Evolutionary conservation across 2,888 invertebrate species (phyloP).

Genomic region (Drosophila infuscata): DNA sequence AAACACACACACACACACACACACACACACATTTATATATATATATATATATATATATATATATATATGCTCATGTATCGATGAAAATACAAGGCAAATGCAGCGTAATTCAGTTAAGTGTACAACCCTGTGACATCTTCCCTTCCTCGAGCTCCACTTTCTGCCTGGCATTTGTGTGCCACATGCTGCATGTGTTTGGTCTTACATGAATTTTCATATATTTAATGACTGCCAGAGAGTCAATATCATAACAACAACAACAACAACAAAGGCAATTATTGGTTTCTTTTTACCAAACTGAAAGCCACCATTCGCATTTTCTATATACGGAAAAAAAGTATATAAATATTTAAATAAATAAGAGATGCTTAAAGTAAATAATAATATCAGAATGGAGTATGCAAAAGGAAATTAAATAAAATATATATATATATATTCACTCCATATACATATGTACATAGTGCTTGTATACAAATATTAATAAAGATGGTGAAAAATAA

Average conservation of each 20-base stretch:
- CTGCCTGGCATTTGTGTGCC: background rate
- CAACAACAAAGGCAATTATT: conserved; percentile 44
- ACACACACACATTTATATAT: background rate
- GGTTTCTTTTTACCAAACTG: conserved; percentile 38
- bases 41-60: background rate
- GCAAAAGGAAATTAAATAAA: conserved; percentile 22
- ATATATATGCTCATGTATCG: conserved; percentile 1
- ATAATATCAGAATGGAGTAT: conserved; percentile 8
- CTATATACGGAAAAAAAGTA: background rate
- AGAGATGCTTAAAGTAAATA: conserved; percentile 9
- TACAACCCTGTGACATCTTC: conserved; percentile 23
- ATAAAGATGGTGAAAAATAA: background rate
- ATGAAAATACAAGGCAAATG: conserved; percentile 21
- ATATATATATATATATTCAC: background rate
- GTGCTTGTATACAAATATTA: background rate
- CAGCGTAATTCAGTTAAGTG: conserved; percentile 71
- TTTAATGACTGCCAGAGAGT: conserved; percentile 69
- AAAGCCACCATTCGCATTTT: conserved; percentile 39
- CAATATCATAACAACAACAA: conserved; percentile 43
- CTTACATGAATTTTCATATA: conserved; percentile 75
- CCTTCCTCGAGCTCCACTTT: background rate
- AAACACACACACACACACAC: background rate
- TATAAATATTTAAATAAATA: background rate
- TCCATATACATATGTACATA: background rate
- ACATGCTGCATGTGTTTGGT: conserved; percentile 10